Evolutionary conservation across 1,140 invertebrate species (phyloP).

Genomic region (Tribolium castaneum): DNA sequence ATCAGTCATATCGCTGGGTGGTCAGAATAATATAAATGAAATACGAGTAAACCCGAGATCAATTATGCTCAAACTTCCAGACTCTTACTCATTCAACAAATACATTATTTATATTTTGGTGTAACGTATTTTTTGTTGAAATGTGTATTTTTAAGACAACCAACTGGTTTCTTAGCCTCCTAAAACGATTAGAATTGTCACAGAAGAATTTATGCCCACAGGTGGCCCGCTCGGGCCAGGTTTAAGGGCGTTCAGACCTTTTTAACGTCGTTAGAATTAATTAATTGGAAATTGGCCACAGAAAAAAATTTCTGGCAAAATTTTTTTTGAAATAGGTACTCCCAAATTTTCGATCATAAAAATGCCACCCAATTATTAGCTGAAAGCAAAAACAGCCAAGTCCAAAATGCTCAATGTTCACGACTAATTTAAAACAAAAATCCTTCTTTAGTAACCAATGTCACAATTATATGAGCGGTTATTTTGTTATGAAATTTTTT

Average conservation of each 20-base stretch:
- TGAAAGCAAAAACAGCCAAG: no score
- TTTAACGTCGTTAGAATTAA: neutral
- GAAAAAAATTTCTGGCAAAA: no score
- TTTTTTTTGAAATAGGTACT: no score
- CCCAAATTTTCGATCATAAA: no score
- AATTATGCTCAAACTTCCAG: neutral
- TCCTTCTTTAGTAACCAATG: no score
- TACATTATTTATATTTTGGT: neutral
- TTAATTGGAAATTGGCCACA: no score
- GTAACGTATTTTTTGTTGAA: neutral
- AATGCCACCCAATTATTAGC: no score
- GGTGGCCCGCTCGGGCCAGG: neutral
- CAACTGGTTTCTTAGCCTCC: neutral
- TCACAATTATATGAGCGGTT: no score
- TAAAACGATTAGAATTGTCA: neutral
- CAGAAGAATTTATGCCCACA: neutral
- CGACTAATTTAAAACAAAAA: no score
- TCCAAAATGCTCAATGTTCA: no score
- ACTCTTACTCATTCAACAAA: neutral
- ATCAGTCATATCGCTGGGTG: neutral
- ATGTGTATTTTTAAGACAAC: neutral
- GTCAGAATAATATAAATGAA: neutral
- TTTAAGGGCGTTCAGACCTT: neutral
- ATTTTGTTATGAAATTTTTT: no score
- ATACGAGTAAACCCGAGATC: neutral